These are phyloP conservation scores for Panulirus ornatus DNA, from an alignment of 1,140 invertebrate genomes.

Conservation along the genomic window DNA sequence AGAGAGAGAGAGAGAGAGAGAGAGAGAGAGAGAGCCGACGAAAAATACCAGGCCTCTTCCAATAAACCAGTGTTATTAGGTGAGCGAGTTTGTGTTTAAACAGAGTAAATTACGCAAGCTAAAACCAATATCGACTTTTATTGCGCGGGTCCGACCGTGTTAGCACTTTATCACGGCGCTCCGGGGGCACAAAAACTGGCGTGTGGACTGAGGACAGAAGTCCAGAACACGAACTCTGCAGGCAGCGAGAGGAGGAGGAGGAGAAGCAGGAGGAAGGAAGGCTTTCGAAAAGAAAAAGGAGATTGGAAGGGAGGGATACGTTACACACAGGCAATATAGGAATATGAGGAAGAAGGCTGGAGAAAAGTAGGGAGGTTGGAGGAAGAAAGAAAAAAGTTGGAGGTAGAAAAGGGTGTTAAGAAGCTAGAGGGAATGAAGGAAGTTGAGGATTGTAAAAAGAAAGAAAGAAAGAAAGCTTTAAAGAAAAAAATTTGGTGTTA, in stretches of 20 bases:
- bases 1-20: too few relatives aligned
- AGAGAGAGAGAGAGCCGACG: too few relatives aligned
- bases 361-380: too few relatives aligned
- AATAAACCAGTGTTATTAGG: slow-evolving; percentile 17
- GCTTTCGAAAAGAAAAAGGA: neutral
- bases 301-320: neutral
- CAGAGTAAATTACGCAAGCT: slow-evolving; percentile 43
- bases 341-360: neutral
- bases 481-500: neutral
- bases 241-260: neutral
- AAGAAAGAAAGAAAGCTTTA: neutral
- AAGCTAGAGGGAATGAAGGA: neutral
- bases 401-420: neutral
- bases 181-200: neutral
- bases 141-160: slow-evolving; percentile 23
- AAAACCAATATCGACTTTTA: slow-evolving; percentile 52
- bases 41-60: neutral
- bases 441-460: neutral
- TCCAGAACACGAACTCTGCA: neutral
- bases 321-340: neutral
- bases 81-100: slow-evolving; percentile 27
- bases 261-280: neutral
- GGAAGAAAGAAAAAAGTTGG: neutral
- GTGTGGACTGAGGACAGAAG: neutral
- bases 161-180: slow-evolving; percentile 26